Evolutionary conservation across 2,888 invertebrate species (phyloP).

Genomic region (Melangyna quadrimaculata): DNA sequence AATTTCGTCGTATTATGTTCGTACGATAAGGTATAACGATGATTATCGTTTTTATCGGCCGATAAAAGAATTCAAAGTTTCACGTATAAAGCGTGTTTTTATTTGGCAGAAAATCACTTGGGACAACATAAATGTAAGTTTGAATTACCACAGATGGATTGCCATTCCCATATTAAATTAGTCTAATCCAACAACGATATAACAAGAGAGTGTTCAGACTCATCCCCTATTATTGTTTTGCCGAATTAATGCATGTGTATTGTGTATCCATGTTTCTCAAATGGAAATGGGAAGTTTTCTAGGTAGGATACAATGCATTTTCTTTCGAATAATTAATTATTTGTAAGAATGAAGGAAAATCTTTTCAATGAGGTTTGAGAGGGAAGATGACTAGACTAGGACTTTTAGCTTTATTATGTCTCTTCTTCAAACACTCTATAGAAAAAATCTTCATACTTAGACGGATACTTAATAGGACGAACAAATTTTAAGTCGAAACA

Average conservation of each 20-base stretch:
- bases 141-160: slow-evolving; percentile 25
- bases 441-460: no score
- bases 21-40: slow-evolving; percentile 47
- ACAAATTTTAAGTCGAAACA: no score
- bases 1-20: no score
- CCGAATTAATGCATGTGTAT: background rate
- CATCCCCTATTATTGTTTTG: background rate
- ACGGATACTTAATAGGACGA: no score
- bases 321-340: no score
- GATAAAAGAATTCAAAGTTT: slow-evolving; percentile 70
- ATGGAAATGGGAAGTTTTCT: no score
- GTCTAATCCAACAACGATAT: background rate
- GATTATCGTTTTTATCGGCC: slow-evolving; percentile 71
- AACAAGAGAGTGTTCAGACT: background rate
- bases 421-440: no score
- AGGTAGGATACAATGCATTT: no score
- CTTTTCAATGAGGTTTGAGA: no score
- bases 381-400: no score
- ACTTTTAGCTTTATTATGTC: no score
- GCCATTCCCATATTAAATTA: slow-evolving; percentile 7
- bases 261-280: background rate
- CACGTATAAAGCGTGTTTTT: slow-evolving; percentile 60
- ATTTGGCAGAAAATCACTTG: slow-evolving; percentile 62
- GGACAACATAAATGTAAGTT: slow-evolving; percentile 36
- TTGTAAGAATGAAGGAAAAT: no score